Percentiles rank a stretch among this genome's conserved stretches.
phyloP scores from a whole-genome alignment of 2,113 vertebrate species.

The Hystrix brachyura region DNA sequence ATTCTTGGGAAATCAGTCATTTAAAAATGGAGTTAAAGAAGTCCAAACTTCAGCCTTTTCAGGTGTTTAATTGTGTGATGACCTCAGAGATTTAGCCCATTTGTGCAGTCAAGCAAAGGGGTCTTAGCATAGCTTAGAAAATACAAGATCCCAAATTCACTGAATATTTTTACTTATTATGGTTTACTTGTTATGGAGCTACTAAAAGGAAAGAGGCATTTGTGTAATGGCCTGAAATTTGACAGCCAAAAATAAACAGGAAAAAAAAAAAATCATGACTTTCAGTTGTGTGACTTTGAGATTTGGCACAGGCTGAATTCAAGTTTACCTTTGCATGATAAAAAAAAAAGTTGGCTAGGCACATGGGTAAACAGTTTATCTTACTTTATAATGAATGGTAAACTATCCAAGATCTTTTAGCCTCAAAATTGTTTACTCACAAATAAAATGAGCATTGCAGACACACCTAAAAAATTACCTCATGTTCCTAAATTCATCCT shows the following conservation, averaged over 20 bases:
- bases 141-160: background rate
- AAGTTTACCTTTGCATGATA: conserved; percentile 70
- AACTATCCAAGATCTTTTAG: conserved; percentile 44
- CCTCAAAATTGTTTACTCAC: conserved; percentile 36
- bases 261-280: conserved; percentile 19
- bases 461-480: background rate
- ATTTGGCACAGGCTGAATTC: conserved; percentile 4
- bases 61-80: background rate
- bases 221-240: conserved; percentile 47
- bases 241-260: conserved; percentile 60
- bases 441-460: conserved; percentile 24
- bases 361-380: conserved; percentile 58
- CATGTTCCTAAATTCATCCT: background rate
- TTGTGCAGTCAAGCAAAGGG: background rate
- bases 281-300: conserved; percentile 67
- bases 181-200: background rate
- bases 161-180: conserved; percentile 7
- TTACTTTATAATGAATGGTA: conserved; percentile 59
- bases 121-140: background rate
- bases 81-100: background rate
- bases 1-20: conserved; percentile 20
- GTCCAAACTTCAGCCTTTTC: background rate
- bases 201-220: conserved; percentile 36
- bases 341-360: conserved; percentile 28
- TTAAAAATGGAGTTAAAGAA: conserved; percentile 57